These are phyloP conservation scores for Halocaridina rubra DNA, from an alignment of 2,888 invertebrate species.

Conservation along the genomic window DNA sequence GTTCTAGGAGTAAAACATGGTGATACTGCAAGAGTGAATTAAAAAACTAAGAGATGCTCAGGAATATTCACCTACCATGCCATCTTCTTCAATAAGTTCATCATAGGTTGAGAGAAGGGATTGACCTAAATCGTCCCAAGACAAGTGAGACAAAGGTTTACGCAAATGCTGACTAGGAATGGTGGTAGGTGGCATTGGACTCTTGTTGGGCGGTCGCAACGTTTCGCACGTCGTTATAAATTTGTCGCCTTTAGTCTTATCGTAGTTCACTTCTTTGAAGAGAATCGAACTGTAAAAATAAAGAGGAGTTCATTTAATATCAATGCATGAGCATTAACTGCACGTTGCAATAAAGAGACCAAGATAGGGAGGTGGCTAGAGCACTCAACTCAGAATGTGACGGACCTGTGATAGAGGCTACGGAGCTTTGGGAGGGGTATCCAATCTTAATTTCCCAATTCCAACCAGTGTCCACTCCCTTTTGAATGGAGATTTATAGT, in stretches of 20 bases:
- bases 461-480: no score
- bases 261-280: constrained; percentile 37
- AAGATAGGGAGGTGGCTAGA: background rate
- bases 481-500: no score
- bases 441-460: no score
- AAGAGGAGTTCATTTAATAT: no score
- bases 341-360: background rate
- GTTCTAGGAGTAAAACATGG: no score
- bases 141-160: constrained; percentile 16
- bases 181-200: constrained; percentile 7
- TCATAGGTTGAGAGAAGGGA: constrained; percentile 47
- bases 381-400: background rate
- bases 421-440: no score
- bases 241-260: constrained; percentile 50
- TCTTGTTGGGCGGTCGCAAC: constrained; percentile 42
- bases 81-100: constrained; percentile 30
- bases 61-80: constrained; percentile 37
- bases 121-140: constrained; percentile 45
- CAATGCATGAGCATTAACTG: no score
- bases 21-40: no score
- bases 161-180: constrained; percentile 4
- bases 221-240: constrained; percentile 51
- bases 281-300: constrained; percentile 38
- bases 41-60: no score
- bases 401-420: background rate